Evolutionary conservation across 2,797 vertebrate genomes (phyloP), one percentile per base, ranked within the genome.

Genomic region (Chaetophractus vellerosus): DNA sequence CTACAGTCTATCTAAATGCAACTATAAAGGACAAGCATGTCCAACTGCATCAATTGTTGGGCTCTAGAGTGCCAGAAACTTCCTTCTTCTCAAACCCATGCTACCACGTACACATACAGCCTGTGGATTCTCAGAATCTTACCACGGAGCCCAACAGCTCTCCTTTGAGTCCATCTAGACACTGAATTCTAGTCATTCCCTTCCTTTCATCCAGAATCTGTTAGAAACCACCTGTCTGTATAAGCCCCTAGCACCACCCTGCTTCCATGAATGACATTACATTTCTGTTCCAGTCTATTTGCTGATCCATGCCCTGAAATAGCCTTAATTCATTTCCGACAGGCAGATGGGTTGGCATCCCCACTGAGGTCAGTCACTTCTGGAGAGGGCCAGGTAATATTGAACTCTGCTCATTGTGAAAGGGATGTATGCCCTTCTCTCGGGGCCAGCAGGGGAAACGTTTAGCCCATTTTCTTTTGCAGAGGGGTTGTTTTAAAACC

Each of bases 201-300:
- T 98, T 98, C 97, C 97, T 98, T 81, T 95, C 97, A 97, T 97
- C 96, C 97, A 97, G 93, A 96, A 94, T 89, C 75, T 0, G 82
- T 96, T 68, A 95, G 97, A 96, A 98, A 68, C 87, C 80, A 31
- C 52, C 2, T 0, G 55, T 68, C 26, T 1, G 23, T 78, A 48
- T 36, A 11, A 74, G 86, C 68, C 45, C 76, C 89, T 38, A 55
- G 38, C 92, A 68, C 87, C 50, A 0, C 91, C 93, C 41, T 9
- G 28, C 90, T 88, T 36, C 91, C 24, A 10, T 78, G 96, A 97
- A 80, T 96, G 86, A 31, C 0, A 28, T 12, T 2, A 1, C 18
- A 10, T 1, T 91, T 94, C 84, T 74, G 0, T 36, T 15, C 14
- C 36, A n/a, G 8, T 71, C 26, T 64, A 6, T 94, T 64, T 59